Evolutionary conservation across 2,888 invertebrate genomes (phyloP), one percentile per base, ranked within the genome.

Genomic region (Andrena hattorfiana): DNA sequence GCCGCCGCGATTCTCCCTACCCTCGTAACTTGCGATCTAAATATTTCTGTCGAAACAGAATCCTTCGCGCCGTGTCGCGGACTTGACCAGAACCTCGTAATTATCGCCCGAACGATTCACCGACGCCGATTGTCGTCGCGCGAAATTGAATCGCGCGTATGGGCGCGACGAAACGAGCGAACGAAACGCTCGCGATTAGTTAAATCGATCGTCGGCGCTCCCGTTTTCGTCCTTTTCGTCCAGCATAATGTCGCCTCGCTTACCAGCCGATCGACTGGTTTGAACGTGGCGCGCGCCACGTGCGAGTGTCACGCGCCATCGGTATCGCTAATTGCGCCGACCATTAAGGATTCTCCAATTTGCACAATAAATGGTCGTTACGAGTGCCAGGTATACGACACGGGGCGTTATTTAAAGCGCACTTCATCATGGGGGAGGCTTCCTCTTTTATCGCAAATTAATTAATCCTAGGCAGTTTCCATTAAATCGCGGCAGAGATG

Each of bases 291-390:
- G 10, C 26, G 8, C 75, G 72, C 77, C 78, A 83, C 75, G 73
- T 80, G 88, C 74, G 67, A 80, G 77, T 82, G 84, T 87, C 88
- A 88, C 85, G 72, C 76, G 77, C 84, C 80, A 82, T 82, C 80
- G 84, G 88, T 85, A 88, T 82, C 85, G 84, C 88, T 88, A 88
- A 88, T 88, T 88, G 88, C 88, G 68, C 88, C 74, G 68, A 84
- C 89, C 88, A 88, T 88, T 88, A 88, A 89, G 85, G 88, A 86
- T 88, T 84, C 87, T 88, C 85, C 88, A 88, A 88, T 88, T 88
- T 88, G 87, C 85, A 87, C 86, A 87, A 86, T 80, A 88, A 87
- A 87, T 77, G 84, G 87, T 88, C 87, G 88, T 88, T 88, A 84
- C 87, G 84, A 83, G 74, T 77, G 69, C 73, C 62, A 60, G 75